These are phyloP conservation scores for Pyrrhosoma nymphula DNA, from an alignment of 2,888 invertebrate genomes.

Conservation along the genomic window DNA sequence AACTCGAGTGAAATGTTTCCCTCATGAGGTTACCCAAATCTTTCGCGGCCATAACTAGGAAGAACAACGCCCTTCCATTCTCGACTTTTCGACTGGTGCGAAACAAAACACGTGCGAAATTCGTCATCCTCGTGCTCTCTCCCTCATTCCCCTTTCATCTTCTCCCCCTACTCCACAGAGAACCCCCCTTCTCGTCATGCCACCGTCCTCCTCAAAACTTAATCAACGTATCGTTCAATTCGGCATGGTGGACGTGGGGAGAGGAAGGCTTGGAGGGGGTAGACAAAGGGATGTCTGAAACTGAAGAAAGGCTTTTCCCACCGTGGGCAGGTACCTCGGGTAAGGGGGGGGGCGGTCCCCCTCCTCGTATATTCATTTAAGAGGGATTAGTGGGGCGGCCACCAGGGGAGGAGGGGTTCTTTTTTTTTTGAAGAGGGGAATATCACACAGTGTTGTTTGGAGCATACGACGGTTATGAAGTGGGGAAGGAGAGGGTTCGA, in stretches of 20 bases:
- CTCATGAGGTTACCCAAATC: neutral
- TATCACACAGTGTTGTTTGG: neutral
- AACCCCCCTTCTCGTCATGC: neutral
- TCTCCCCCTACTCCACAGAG: neutral
- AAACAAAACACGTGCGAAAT: slow-evolving; percentile 16
- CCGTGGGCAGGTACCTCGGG: neutral
- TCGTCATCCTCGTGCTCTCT: neutral
- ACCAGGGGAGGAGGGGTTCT: neutral
- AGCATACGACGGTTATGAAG: neutral
- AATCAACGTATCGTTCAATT: slow-evolving; percentile 52
- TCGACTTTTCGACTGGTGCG: neutral
- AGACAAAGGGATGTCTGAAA: neutral
- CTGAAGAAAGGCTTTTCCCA: neutral
- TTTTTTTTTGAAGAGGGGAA: neutral
- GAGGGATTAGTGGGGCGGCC: slow-evolving; percentile 35
- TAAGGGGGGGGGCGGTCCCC: neutral
- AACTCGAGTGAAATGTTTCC: no score
- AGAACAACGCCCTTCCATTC: neutral
- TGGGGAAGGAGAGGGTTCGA: neutral
- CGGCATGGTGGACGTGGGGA: neutral
- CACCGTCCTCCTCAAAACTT: slow-evolving; percentile 20
- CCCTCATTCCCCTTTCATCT: neutral
- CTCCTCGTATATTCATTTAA: slow-evolving; percentile 55
- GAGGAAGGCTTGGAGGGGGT: neutral
- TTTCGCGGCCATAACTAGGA: neutral